phyloP scores from a whole-genome alignment of 2,113 vertebrate genomes.

The Oceanites oceanicus region DNA sequence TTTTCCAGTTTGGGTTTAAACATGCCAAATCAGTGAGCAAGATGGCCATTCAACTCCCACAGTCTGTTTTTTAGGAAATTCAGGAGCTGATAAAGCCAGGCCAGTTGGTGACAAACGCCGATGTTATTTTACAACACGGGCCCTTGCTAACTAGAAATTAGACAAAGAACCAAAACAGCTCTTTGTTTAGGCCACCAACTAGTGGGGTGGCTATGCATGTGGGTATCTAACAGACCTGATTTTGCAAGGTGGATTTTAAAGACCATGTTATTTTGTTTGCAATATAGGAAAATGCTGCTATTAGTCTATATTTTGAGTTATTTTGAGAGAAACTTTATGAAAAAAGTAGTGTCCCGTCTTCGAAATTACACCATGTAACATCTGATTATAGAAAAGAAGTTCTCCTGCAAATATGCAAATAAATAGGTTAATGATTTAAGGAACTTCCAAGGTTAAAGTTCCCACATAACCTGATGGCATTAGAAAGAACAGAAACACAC shows the following conservation, averaged over 20 bases:
- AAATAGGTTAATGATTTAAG: background rate
- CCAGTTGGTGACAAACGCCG: background rate
- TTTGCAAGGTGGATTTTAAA: background rate
- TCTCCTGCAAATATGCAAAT: background rate
- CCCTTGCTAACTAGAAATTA: background rate
- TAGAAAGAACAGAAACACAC: background rate
- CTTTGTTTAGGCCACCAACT: background rate
- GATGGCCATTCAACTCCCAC: background rate
- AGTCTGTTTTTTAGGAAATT: background rate
- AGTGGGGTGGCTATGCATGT: too few relatives aligned
- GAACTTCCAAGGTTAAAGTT: background rate
- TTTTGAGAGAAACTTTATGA: background rate
- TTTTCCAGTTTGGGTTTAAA: background rate
- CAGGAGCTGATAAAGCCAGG: background rate
- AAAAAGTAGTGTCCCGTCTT: background rate
- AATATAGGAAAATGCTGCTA: background rate
- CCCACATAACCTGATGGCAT: background rate
- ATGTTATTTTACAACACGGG: background rate
- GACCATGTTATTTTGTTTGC: background rate
- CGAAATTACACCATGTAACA: background rate
- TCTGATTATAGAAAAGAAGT: background rate
- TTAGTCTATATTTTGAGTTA: background rate
- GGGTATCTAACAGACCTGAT: background rate
- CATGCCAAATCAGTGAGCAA: background rate
- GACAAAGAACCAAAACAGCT: background rate